Conservation (phyloP, 2,797 vertebrate species). For the Syngnathus rostellatus region DNA sequence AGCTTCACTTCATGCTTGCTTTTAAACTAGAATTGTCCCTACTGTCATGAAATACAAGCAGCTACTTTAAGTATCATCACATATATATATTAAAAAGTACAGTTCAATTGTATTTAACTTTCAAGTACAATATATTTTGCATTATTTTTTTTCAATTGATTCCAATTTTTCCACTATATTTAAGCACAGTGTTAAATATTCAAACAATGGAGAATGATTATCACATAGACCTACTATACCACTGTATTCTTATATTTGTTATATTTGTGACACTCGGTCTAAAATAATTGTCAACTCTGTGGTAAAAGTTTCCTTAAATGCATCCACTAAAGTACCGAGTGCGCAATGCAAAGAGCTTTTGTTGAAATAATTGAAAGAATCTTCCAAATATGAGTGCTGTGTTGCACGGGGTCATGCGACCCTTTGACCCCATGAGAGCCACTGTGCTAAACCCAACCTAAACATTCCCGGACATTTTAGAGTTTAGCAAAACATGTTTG, state of each 20-base stretch:
- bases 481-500: background rate
- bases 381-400: conserved; percentile 8
- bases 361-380: conserved; percentile 6
- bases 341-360: background rate
- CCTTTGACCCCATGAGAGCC: conserved; percentile 31
- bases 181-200: background rate
- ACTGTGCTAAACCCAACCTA: conserved; percentile 1
- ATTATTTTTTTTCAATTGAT: background rate
- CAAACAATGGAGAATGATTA: background rate
- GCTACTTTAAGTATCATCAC: background rate
- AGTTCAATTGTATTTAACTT: conserved; percentile 1
- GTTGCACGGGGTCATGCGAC: conserved; percentile 34
- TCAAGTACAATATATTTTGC: background rate
- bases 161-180: background rate
- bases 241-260: background rate
- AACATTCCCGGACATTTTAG: conserved; percentile 13
- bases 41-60: background rate
- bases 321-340: background rate
- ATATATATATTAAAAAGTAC: background rate
- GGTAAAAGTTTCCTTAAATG: background rate
- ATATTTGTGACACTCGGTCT: background rate
- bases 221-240: background rate
- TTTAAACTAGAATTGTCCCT: background rate
- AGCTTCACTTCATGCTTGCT: background rate
- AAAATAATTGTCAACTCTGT: background rate